Base-by-base conservation (phyloP, 2,888 invertebrate species). In the Plebejus melissa region DNA sequence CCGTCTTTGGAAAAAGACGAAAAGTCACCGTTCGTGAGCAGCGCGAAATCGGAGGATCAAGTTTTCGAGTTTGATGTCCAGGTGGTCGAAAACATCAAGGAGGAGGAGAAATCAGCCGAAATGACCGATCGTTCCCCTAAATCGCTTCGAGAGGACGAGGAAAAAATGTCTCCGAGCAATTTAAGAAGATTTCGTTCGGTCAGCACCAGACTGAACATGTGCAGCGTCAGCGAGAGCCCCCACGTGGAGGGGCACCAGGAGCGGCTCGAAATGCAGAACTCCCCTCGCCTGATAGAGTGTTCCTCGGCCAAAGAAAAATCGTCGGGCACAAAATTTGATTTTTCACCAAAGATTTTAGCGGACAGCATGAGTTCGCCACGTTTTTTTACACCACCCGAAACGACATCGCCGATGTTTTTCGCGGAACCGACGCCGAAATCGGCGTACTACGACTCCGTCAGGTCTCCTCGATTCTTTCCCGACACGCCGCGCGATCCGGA, bases 1-100 rank as follows among this genome's bases (percentile, higher is more conserved):
- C 94, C 94, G 0, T 94, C 94, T 0, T 81, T 94, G n/a, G 94
- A 94, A 77, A 93, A 93, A 80, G 94, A 94, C 90, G 94, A 94
- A 2, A 93, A 91, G 76, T 90, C 91, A 0, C 94, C 94, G 7
- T 91, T 93, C 76, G 78, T 88, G 13, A 79, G 80, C 36, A 86
- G 86, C 77, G 89, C 88, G 1, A 87, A 86, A 71, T 82, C 85
- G 5, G 90, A 88, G 57, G 87, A 87, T 54, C 83, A 83, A 74
- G 91, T 92, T 7, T 94, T 94, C 79, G 92, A 89, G 0, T 94
- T 93, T 78, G 91, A 90, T 79, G 81, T 82, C 16, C 89, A 87
- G 74, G 80, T 84, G 1, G 87, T 89, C 1, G 83, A 83, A 72
- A 87, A 87, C 77, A 79, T 88, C 76, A 84, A 82, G 60, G 82